These are phyloP conservation scores for Lepidocolaptes lacrymiger DNA, from an alignment of 2,797 vertebrate species.

Conservation along the genomic window DNA sequence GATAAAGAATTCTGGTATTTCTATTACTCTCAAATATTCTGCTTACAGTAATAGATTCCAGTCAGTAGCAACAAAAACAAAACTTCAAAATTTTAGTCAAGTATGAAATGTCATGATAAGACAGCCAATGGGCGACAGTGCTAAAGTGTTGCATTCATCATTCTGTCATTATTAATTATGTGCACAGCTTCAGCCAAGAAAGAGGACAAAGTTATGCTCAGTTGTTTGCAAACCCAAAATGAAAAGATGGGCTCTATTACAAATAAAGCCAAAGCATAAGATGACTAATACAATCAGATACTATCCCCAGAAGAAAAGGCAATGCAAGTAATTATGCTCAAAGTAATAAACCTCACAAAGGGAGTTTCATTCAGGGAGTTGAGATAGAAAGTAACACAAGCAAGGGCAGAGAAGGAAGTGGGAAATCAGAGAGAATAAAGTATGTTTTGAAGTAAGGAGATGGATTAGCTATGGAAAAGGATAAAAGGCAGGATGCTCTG, in stretches of 20 bases:
- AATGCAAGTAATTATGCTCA: fast-evolving
- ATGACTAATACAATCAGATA: background rate
- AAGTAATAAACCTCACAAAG: background rate
- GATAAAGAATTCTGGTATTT: background rate
- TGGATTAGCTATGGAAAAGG: background rate
- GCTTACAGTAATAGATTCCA: background rate
- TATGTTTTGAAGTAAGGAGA: background rate
- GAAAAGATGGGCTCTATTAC: background rate
- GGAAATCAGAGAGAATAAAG: background rate
- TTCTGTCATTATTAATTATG: background rate
- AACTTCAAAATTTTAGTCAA: background rate
- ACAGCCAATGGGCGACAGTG: background rate
- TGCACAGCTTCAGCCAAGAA: background rate
- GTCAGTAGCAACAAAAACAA: background rate
- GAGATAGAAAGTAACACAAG: background rate
- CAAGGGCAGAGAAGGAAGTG: background rate
- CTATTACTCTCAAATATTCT: background rate
- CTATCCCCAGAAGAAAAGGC: background rate
- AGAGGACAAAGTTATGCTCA: background rate
- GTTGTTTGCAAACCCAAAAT: background rate
- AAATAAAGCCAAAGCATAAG: background rate
- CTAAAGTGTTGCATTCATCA: background rate
- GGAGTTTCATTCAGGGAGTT: background rate
- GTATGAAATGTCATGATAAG: background rate
- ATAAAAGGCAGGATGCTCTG: background rate